Conservation (phyloP, 1,140 invertebrate genomes). For the Eurosta solidaginis region DNA sequence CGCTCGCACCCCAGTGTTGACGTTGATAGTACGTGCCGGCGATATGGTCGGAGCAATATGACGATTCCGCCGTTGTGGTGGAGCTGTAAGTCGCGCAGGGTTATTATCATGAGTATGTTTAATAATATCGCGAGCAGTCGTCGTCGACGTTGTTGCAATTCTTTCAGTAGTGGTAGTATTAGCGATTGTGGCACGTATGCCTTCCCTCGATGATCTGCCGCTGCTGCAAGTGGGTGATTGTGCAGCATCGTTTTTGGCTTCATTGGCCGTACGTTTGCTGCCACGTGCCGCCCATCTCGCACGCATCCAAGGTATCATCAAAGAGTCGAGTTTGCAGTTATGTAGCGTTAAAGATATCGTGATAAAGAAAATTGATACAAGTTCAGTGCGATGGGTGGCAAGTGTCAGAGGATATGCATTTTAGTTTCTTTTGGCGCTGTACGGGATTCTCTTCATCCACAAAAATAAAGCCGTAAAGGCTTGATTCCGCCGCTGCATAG, state of each 20-base stretch:
- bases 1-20: background rate
- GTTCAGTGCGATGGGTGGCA: background rate
- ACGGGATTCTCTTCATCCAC: no score
- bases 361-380: no score
- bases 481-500: no score
- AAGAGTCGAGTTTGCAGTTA: background rate
- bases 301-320: constrained; percentile 58
- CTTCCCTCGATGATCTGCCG: background rate
- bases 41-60: background rate
- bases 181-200: background rate
- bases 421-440: no score
- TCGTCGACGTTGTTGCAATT: background rate
- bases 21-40: background rate
- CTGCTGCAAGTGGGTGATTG: background rate
- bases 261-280: constrained; percentile 34
- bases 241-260: background rate
- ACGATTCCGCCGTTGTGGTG: background rate
- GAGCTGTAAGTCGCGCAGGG: background rate
- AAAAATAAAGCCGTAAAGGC: no score
- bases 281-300: constrained; percentile 53
- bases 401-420: no score
- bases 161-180: constrained; percentile 5
- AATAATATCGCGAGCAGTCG: background rate
- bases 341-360: background rate
- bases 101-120: background rate